Evolutionary conservation across 2,888 invertebrate species (phyloP).

Genomic region (Neoitamus cyanurus): DNA sequence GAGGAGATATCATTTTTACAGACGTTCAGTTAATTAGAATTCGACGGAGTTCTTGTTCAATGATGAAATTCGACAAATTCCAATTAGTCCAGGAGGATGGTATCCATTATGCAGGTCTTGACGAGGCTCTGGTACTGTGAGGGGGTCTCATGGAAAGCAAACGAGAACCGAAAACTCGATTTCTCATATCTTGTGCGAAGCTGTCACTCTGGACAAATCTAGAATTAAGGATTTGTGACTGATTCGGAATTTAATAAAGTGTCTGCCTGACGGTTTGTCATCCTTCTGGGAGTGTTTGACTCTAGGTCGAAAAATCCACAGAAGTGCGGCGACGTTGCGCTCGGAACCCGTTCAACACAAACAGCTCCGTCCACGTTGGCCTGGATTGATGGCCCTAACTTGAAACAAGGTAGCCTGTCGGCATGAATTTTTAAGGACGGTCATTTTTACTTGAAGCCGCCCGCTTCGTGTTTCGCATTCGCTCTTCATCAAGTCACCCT

Average conservation of each 20-base stretch:
- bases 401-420: background rate
- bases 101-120: background rate
- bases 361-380: background rate
- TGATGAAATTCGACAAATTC: conserved; percentile 20
- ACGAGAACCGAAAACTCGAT: conserved; percentile 2
- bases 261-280: conserved; percentile 16
- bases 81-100: background rate
- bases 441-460: conserved; percentile 7
- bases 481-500: conserved; percentile 21
- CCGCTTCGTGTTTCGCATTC: conserved; percentile 3
- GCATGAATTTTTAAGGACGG: conserved; percentile 5
- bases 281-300: background rate
- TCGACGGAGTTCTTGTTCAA: background rate
- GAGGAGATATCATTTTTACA: background rate
- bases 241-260: conserved; percentile 36
- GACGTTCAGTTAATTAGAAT: conserved; percentile 9
- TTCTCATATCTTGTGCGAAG: background rate
- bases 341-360: background rate
- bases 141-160: background rate
- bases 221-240: conserved; percentile 5
- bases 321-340: background rate
- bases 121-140: background rate
- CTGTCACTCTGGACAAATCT: conserved; percentile 26
- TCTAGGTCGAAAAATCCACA: background rate
- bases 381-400: background rate